phyloP scores from a whole-genome alignment of 2,797 vertebrate species.

The Selene dorsalis region DNA sequence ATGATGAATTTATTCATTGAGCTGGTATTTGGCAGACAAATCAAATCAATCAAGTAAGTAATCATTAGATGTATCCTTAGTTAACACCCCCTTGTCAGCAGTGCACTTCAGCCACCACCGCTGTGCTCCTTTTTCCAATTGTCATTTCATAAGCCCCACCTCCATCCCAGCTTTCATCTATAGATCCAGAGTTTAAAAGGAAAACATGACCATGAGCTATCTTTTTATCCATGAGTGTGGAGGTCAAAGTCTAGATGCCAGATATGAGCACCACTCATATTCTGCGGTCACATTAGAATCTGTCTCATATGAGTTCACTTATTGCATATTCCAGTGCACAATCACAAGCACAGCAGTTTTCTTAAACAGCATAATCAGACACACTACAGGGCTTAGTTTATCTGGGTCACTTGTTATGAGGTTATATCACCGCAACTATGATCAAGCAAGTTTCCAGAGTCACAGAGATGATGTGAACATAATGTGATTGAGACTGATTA shows the following conservation, averaged over 20 bases:
- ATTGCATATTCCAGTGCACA: slow-evolving; percentile 21
- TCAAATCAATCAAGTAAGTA: neutral
- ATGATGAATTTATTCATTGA: too few relatives aligned
- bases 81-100: neutral
- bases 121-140: neutral
- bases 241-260: neutral
- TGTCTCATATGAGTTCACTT: neutral
- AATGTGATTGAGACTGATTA: slow-evolving; percentile 1
- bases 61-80: neutral
- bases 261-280: slow-evolving; percentile 11
- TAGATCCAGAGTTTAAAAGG: neutral
- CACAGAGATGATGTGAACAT: neutral
- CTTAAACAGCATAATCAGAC: slow-evolving; percentile 33
- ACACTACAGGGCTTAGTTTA: slow-evolving; percentile 13
- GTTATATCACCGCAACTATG: slow-evolving; percentile 24
- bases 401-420: slow-evolving; percentile 37
- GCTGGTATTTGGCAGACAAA: neutral
- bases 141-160: neutral
- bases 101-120: neutral
- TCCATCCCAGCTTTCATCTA: slow-evolving; percentile 4
- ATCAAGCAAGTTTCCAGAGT: slow-evolving; percentile 23
- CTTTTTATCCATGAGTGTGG: neutral
- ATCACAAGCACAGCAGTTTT: slow-evolving; percentile 28
- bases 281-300: slow-evolving; percentile 20
- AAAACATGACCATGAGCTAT: neutral